These are phyloP conservation scores for Pseudorhiza aurosa DNA, from an alignment of 30 jellyfish, hydroid and myxozoan genomes.

Conservation along the genomic window DNA sequence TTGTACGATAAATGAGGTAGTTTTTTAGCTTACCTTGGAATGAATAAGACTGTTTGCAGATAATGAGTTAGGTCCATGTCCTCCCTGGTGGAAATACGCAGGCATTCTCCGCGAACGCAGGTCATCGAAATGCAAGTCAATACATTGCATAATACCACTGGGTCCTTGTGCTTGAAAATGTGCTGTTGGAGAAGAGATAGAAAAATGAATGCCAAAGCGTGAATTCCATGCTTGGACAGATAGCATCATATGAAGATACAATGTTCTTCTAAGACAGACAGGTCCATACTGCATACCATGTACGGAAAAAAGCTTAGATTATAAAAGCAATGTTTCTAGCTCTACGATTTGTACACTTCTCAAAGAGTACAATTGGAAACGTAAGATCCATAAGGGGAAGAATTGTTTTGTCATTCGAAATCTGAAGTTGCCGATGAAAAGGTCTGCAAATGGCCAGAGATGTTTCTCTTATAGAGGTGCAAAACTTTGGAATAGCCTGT, in stretches of 20 bases:
- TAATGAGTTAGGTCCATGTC: conserved; percentile 75
- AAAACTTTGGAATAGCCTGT: not conserved
- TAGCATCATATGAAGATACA: not conserved
- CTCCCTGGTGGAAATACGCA: conserved; percentile 75
- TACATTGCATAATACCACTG: conserved; percentile 68
- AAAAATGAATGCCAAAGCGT: too few species aligned
- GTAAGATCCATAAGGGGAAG: too few species aligned
- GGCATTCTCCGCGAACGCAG: conserved; percentile 92
- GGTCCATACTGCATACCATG: too few species aligned
- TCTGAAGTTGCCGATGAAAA: not conserved
- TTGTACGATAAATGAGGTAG: not conserved
- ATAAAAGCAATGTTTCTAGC: too few species aligned
- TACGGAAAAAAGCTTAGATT: too few species aligned
- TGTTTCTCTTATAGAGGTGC: not conserved
- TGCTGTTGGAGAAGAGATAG: conserved; percentile 49
- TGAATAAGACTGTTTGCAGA: conserved; percentile 75
- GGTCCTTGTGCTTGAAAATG: conserved; percentile 70
- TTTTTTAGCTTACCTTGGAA: conserved; percentile 79
- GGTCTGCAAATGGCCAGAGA: not conserved
- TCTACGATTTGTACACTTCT: too few species aligned
- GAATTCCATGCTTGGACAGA: not conserved
- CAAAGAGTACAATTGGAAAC: too few species aligned
- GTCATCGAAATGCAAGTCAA: conserved; percentile 74
- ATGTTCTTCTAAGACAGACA: too few species aligned
- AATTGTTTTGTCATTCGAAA: too few species aligned